These are phyloP conservation scores for Thripadectes ignobilis DNA, from an alignment of 2,797 vertebrate species.

Conservation along the genomic window DNA sequence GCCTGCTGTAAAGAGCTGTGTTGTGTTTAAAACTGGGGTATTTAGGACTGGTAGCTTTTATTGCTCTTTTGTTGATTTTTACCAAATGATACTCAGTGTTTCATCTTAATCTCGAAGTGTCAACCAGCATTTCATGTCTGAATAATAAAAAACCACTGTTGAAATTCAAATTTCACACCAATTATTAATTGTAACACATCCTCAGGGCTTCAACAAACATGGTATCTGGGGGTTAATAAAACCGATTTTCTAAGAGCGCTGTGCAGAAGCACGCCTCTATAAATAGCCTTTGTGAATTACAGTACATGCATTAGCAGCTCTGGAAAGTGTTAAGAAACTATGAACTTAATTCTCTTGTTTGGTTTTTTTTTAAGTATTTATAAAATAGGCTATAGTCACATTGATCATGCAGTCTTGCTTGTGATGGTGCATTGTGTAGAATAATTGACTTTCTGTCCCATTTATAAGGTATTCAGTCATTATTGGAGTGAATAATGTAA, in stretches of 20 bases:
- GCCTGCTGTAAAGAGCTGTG: not conserved
- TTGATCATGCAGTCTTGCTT: slow-evolving; percentile 22
- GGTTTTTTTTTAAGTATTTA: slow-evolving; percentile 44
- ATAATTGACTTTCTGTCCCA: slow-evolving; percentile 55
- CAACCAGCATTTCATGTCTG: not conserved
- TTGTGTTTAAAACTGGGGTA: not conserved
- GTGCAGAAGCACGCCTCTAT: slow-evolving; percentile 22
- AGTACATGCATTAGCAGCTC: slow-evolving; percentile 50
- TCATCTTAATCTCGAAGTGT: slow-evolving; percentile 7
- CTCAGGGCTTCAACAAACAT: slow-evolving; percentile 6
- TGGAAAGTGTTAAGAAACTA: slow-evolving; percentile 29
- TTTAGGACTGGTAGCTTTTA: not conserved
- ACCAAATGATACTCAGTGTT: slow-evolving; percentile 4
- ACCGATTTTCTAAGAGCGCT: not conserved
- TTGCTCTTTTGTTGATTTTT: slow-evolving; percentile 44
- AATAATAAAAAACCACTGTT: slow-evolving; percentile 35
- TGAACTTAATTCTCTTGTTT: slow-evolving; percentile 3
- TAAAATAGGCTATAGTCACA: slow-evolving; percentile 25
- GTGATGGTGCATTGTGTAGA: slow-evolving; percentile 1
- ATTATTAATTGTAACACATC: slow-evolving; percentile 50
- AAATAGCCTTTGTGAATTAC: slow-evolving; percentile 41
- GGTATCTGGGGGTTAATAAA: slow-evolving; percentile 46
- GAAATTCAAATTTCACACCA: slow-evolving; percentile 48
- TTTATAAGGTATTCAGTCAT: slow-evolving; percentile 38
- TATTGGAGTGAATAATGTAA: slow-evolving; percentile 22